Evolutionary conservation across 1,140 invertebrate species (phyloP).

Genomic region (Dreissena rostriformis): DNA sequence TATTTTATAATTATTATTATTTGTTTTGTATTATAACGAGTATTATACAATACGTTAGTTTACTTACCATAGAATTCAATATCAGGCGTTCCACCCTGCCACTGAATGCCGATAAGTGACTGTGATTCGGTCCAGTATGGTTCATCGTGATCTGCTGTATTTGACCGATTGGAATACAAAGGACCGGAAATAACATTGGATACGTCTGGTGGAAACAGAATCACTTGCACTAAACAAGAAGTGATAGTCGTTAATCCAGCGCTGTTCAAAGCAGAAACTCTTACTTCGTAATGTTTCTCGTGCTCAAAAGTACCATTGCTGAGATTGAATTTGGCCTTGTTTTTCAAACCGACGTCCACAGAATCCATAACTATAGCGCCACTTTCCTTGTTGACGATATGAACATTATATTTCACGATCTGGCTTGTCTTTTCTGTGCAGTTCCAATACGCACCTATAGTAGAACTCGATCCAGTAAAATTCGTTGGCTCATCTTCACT

Average conservation of each 20-base stretch:
- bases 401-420: conserved; percentile 9
- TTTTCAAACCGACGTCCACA: conserved; percentile 11
- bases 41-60: no score
- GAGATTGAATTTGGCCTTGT: conserved; percentile 3
- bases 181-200: background rate
- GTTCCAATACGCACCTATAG: conserved; percentile 41
- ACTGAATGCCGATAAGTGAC: conserved; percentile 28
- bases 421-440: conserved; percentile 34
- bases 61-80: conserved; percentile 40
- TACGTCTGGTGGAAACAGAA: conserved; percentile 17
- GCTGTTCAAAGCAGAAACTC: conserved; percentile 21
- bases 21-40: no score
- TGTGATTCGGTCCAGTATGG: conserved; percentile 33
- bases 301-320: conserved; percentile 17
- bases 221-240: conserved; percentile 18
- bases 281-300: conserved; percentile 16
- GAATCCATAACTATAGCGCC: conserved; percentile 6
- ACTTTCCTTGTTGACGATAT: background rate
- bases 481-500: conserved; percentile 27
- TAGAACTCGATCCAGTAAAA: conserved; percentile 32
- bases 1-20: no score
- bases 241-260: conserved; percentile 2
- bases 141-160: background rate
- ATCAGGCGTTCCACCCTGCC: conserved; percentile 24
- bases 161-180: conserved; percentile 1